A percentile compares a stretch with the other conserved stretches of the same genome.
These are phyloP conservation scores for Drepanosiphum platanoidis DNA, from an alignment of 2,888 invertebrate genomes.

Conservation along the genomic window DNA sequence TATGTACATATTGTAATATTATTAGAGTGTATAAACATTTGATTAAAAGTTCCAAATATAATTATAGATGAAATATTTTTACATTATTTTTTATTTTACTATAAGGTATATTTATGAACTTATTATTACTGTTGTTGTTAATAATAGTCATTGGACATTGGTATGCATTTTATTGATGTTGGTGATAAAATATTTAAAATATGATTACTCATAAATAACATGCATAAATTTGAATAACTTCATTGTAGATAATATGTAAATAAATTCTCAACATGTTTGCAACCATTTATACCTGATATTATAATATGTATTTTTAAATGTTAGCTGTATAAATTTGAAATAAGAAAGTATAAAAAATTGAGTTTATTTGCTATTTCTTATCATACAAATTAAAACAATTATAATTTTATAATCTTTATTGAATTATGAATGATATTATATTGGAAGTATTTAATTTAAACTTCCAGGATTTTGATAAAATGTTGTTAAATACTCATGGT, in stretches of 20 bases:
- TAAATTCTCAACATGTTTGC: neutral
- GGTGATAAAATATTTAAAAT: conserved; percentile 6
- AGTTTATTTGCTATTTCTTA: neutral
- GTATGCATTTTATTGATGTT: conserved; percentile 53
- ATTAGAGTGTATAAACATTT: conserved; percentile 59
- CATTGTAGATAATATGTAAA: neutral
- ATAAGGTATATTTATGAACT: conserved; percentile 40
- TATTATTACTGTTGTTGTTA: conserved; percentile 24
- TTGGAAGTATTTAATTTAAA: neutral
- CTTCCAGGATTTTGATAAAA: neutral
- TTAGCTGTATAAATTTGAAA: neutral
- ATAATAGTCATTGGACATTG: conserved; percentile 56
- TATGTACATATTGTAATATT: conserved; percentile 62
- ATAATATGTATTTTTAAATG: neutral
- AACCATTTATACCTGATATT: too few species aligned
- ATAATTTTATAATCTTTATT: too few species aligned
- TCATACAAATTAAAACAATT: neutral
- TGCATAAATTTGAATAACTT: neutral
- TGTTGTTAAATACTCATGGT: neutral
- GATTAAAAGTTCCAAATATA: conserved; percentile 59
- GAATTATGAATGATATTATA: neutral
- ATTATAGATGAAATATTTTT: conserved; percentile 52
- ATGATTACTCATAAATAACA: neutral
- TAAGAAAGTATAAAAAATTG: neutral
- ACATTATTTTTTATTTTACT: conserved; percentile 48